Conservation (phyloP, 2,797 vertebrate genomes). For the Bufotes viridis region DNA sequence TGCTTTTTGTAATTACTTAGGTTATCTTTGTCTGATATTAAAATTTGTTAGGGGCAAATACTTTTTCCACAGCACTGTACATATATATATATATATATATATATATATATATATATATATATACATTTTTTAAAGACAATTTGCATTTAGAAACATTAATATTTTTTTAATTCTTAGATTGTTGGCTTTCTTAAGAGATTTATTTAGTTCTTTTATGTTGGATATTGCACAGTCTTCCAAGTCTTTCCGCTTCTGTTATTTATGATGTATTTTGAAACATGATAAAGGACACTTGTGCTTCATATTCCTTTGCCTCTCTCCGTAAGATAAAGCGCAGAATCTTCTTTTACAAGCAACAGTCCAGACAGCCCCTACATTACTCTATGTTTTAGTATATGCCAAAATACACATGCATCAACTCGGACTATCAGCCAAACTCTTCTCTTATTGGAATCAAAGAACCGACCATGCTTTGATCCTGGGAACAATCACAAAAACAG, state of each 20-base stretch:
- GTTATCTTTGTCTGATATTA: no score
- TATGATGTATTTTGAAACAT: constrained; percentile 46
- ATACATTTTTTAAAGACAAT: background rate
- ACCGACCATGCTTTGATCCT: constrained; percentile 39
- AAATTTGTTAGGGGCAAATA: no score
- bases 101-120: background rate
- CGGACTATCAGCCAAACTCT: constrained; percentile 33
- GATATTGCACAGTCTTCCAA: background rate
- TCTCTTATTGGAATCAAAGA: constrained; percentile 39
- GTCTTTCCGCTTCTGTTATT: constrained; percentile 9
- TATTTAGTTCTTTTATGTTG: background rate
- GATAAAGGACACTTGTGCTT: constrained; percentile 14
- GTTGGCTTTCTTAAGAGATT: background rate
- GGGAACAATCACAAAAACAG: constrained; percentile 4
- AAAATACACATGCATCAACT: constrained; percentile 38
- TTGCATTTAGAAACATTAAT: background rate
- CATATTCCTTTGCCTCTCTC: constrained; percentile 10
- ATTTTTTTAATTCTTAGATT: background rate
- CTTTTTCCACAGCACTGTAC: no score
- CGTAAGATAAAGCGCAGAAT: constrained; percentile 18
- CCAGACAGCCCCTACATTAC: constrained; percentile 24
- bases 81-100: background rate
- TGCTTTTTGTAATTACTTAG: no score
- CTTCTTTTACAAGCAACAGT: constrained; percentile 22
- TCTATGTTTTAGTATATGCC: constrained; percentile 34